Percentiles rank a stretch among this genome's conserved stretches.
Evolutionary conservation across 2,113 vertebrate species (phyloP).

Genomic region (Chrysochloris asiatica): DNA sequence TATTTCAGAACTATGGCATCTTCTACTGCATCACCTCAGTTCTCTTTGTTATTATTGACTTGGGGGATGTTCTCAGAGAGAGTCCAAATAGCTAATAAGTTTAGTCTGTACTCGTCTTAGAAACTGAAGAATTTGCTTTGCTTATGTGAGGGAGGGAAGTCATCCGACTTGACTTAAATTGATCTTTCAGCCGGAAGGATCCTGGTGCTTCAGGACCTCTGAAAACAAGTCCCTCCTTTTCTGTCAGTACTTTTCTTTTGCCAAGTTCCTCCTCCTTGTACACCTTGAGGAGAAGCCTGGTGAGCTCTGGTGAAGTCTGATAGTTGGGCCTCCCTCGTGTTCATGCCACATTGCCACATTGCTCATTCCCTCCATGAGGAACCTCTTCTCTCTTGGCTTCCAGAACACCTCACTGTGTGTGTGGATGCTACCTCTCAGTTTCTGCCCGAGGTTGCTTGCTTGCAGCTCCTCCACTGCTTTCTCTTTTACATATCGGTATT

Average conservation of each 20-base stretch:
- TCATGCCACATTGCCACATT: no score
- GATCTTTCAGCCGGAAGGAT: background rate
- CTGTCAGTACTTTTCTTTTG: background rate
- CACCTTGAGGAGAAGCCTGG: background rate
- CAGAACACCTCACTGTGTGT: rapidly evolving
- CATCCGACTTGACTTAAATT: background rate
- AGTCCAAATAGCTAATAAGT: background rate
- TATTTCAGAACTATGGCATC: background rate
- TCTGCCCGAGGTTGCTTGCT: rapidly evolving
- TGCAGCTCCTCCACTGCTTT: rapidly evolving
- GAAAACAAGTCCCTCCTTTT: background rate
- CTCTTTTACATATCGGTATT: background rate
- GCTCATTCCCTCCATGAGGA: no score
- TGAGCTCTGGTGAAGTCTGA: no score
- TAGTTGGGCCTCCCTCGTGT: no score
- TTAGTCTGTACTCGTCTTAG: background rate
- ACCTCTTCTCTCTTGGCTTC: background rate
- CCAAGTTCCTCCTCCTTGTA: background rate
- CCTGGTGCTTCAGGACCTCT: background rate
- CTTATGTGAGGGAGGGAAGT: background rate
- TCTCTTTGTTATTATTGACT: background rate
- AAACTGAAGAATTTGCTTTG: background rate
- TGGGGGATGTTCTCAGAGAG: background rate
- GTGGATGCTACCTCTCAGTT: no score
- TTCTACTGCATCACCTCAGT: background rate